Evolutionary conservation across 1,140 invertebrate genomes (phyloP).

Genomic region (Saccostrea echinata): DNA sequence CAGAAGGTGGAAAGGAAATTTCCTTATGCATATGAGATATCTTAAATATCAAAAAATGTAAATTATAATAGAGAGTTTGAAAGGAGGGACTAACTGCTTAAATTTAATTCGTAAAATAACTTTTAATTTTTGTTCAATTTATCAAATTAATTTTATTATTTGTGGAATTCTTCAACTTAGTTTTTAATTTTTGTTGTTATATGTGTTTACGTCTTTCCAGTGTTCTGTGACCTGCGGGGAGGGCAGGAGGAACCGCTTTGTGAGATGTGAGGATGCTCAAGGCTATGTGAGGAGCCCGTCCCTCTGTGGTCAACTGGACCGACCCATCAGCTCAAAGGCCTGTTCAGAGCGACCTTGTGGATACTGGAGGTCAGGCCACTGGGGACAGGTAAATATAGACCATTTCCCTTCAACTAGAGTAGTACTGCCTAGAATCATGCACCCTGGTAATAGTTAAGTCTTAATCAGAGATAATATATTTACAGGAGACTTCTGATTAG

Average conservation of each 20-base stretch:
- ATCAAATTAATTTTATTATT: too few relatives aligned
- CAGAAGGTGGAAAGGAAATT: background rate
- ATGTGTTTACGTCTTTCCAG: conserved; percentile 56
- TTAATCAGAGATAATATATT: too few relatives aligned
- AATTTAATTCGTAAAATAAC: too few relatives aligned
- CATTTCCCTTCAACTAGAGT: background rate
- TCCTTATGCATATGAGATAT: background rate
- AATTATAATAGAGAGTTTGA: background rate
- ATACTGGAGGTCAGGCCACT: conserved; percentile 79
- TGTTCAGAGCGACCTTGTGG: conserved; percentile 77
- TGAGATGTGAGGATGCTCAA: conserved; percentile 77
- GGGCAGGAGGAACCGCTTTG: conserved; percentile 75
- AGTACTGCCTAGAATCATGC: too few relatives aligned
- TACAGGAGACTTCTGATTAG: too few relatives aligned
- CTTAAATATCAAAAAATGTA: background rate
- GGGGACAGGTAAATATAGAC: conserved; percentile 77
- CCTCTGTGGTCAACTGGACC: conserved; percentile 70
- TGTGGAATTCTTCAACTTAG: too few relatives aligned
- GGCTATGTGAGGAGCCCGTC: conserved; percentile 59
- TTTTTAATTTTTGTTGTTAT: background rate
- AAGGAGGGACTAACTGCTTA: background rate
- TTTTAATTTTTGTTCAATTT: too few relatives aligned
- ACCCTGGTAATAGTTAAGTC: too few relatives aligned
- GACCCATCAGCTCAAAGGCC: conserved; percentile 70
- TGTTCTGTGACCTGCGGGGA: conserved; percentile 71